A percentile compares a stretch with the other conserved stretches of the same genome.
These are phyloP conservation scores for Peromyscus leucopus DNA, from an alignment of 2,113 vertebrate species.

Conservation along the genomic window DNA sequence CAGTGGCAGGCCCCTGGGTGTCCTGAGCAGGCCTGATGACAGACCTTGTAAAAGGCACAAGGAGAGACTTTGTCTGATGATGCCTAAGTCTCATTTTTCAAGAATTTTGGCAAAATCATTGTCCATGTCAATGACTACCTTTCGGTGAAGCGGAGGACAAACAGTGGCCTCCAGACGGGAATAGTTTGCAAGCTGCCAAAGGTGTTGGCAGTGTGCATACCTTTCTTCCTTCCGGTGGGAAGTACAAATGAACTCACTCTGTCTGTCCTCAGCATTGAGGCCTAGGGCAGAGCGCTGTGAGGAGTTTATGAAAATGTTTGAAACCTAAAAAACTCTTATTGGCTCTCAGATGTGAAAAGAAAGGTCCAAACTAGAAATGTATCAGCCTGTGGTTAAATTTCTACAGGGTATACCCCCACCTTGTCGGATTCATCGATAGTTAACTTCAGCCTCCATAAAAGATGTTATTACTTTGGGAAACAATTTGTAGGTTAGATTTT, in stretches of 20 bases:
- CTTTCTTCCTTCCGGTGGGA: not conserved
- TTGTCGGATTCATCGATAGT: constrained; percentile 67
- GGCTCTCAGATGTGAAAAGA: constrained; percentile 59
- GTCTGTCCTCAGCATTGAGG: not conserved
- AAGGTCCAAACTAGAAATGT: constrained; percentile 63
- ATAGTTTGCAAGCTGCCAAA: not conserved
- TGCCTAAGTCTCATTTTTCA: not conserved
- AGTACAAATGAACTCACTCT: not conserved
- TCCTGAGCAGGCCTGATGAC: not conserved
- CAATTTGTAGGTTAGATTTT: constrained; percentile 72
- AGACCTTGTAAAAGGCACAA: not conserved
- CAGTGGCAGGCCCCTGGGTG: rapidly evolving
- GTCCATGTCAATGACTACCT: not conserved
- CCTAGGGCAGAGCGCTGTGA: not conserved
- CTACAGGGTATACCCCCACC: constrained; percentile 62
- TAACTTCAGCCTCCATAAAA: constrained; percentile 67
- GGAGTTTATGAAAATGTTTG: constrained; percentile 39
- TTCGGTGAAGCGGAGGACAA: not conserved
- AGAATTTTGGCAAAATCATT: not conserved
- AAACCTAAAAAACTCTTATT: not conserved
- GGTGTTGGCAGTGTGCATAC: not conserved
- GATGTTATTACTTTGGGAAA: constrained; percentile 69
- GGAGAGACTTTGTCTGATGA: not conserved
- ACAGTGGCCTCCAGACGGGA: not conserved
- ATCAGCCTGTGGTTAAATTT: constrained; percentile 57